Percentiles rank a stretch among this genome's conserved stretches.
phyloP scores from a whole-genome alignment of 2,888 invertebrate species.

The Drosophila dives region DNA sequence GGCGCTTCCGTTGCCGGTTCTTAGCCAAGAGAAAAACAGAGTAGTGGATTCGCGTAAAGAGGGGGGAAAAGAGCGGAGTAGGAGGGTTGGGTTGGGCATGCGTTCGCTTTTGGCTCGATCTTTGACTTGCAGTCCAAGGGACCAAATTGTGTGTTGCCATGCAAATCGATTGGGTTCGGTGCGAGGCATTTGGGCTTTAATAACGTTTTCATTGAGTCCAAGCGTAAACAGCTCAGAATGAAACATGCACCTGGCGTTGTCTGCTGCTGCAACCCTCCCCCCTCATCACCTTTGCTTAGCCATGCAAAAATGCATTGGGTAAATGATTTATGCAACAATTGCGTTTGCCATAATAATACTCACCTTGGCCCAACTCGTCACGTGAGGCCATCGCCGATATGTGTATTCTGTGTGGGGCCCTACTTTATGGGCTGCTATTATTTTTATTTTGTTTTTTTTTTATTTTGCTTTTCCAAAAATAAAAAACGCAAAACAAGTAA shows the following conservation, averaged over 20 bases:
- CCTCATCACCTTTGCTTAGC: conserved; percentile 34
- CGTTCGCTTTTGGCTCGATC: conserved; percentile 21
- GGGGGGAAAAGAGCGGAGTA: neutral
- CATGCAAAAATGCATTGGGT: conserved; percentile 49
- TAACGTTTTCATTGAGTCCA: conserved; percentile 23
- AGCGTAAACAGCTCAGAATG: conserved; percentile 11
- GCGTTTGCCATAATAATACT: conserved; percentile 54
- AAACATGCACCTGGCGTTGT: conserved; percentile 55
- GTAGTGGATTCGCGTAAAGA: neutral
- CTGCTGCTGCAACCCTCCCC: neutral
- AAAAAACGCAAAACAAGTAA: conserved; percentile 8
- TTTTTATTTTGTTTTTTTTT: neutral
- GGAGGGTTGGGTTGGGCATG: conserved; percentile 2
- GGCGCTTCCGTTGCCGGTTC: conserved; percentile 59
- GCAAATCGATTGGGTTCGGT: conserved; percentile 64
- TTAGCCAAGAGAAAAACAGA: neutral
- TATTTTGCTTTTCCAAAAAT: conserved; percentile 31
- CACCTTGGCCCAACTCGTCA: conserved; percentile 74
- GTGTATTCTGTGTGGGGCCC: neutral
- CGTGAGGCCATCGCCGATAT: conserved; percentile 44
- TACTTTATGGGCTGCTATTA: neutral
- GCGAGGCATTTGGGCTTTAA: conserved; percentile 3
- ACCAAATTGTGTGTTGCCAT: conserved; percentile 59
- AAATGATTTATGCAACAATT: conserved; percentile 34
- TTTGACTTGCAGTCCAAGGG: conserved; percentile 30